Evolutionary conservation across 2,888 invertebrate genomes (phyloP).

Genomic region (Drosophila mettleri): DNA sequence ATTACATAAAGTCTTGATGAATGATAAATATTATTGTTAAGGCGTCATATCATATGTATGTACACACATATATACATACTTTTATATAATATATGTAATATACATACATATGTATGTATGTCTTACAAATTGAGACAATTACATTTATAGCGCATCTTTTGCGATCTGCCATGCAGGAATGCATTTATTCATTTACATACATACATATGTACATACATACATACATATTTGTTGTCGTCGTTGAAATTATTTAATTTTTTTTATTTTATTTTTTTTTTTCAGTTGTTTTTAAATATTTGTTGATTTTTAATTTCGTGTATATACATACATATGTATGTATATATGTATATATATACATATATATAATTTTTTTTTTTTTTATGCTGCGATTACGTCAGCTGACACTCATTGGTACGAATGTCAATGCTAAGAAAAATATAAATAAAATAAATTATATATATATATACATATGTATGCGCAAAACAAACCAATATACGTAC

Average conservation of each 20-base stretch:
- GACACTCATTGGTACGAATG: constrained; percentile 47
- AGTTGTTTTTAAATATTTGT: constrained; percentile 39
- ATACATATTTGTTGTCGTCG: constrained; percentile 10
- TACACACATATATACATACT: no score
- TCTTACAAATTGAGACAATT: no score
- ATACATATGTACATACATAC: background rate
- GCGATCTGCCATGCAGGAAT: background rate
- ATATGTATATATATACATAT: no score
- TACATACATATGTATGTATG: no score
- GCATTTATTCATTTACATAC: background rate
- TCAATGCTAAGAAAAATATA: constrained; percentile 47
- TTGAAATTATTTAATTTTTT: constrained; percentile 2
- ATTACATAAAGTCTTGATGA: background rate
- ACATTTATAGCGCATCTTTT: background rate
- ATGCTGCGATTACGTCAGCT: constrained; percentile 74
- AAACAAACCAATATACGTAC: no score
- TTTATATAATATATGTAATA: no score
- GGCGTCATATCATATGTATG: no score
- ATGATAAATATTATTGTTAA: background rate
- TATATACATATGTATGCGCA: background rate
- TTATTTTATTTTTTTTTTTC: constrained; percentile 31
- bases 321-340: no score
- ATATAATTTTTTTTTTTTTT: constrained; percentile 43
- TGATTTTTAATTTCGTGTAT: constrained; percentile 3
- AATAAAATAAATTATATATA: constrained; percentile 33